Conservation (phyloP, 92 coral and sea anemone species). For the Zoanthus sociatus region DNA sequence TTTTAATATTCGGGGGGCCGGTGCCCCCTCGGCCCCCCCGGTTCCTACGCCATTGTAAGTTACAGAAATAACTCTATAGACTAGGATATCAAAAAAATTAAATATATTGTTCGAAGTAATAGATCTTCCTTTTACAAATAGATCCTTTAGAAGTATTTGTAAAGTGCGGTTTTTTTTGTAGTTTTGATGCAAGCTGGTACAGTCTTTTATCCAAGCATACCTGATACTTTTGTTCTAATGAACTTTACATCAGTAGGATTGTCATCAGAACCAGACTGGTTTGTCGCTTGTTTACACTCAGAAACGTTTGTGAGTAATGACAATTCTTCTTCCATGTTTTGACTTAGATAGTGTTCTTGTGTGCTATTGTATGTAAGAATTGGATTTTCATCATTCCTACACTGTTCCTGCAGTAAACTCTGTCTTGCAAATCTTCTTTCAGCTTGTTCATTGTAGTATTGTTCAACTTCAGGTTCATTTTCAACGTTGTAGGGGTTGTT, state of each 20-base stretch:
- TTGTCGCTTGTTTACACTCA: slow-evolving; percentile 43
- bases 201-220: slow-evolving; percentile 56
- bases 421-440: slow-evolving; percentile 39
- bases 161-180: too few relatives aligned
- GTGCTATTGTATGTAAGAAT: neutral
- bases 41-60: too few relatives aligned
- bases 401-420: slow-evolving; percentile 14
- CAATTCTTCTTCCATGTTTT: slow-evolving; percentile 15
- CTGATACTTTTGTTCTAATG: slow-evolving; percentile 73
- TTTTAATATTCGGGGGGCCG: too few relatives aligned
- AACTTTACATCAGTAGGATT: slow-evolving; percentile 75
- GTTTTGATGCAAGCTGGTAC: too few relatives aligned
- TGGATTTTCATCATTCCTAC: neutral
- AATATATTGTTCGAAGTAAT: too few relatives aligned
- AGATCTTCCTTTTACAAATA: too few relatives aligned
- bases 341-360: slow-evolving; percentile 25
- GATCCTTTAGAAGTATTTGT: too few relatives aligned
- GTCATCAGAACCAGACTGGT: slow-evolving; percentile 31
- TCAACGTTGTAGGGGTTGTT: slow-evolving; percentile 24
- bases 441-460: slow-evolving; percentile 53
- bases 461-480: slow-evolving; percentile 52
- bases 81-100: too few relatives aligned
- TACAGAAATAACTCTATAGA: too few relatives aligned
- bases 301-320: slow-evolving; percentile 61
- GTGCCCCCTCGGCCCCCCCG: too few relatives aligned